Percentiles rank a stretch among this genome's conserved stretches.
Conservation (phyloP, 1,140 invertebrate genomes). For the Drosophila watanabei region DNA sequence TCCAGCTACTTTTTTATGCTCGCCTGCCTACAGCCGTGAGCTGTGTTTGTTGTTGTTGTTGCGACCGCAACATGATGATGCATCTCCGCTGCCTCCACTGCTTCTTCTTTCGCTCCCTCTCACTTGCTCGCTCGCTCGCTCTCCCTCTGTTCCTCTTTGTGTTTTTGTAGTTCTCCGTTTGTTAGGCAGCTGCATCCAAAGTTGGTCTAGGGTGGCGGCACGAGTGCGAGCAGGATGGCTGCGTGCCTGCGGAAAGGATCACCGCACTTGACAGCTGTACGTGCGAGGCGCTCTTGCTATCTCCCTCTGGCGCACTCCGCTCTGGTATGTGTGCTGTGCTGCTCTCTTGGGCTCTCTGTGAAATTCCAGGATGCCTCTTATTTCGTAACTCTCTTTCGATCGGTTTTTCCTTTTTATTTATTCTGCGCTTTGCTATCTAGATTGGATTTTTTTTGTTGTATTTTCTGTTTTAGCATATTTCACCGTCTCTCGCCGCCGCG, state of each 20-base stretch:
- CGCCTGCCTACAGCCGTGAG: constrained; percentile 34
- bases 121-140: constrained; percentile 1
- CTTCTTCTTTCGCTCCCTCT: constrained; percentile 20
- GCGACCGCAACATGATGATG: constrained; percentile 58
- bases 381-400: constrained; percentile 27
- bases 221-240: constrained; percentile 61
- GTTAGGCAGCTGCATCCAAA: constrained; percentile 53
- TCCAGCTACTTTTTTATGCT: constrained; percentile 38
- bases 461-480: constrained; percentile 61
- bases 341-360: constrained; percentile 34
- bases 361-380: constrained; percentile 27
- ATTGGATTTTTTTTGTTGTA: constrained; percentile 15
- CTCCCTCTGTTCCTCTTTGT: neutral
- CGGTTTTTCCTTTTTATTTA: constrained; percentile 36
- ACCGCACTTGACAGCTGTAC: constrained; percentile 50
- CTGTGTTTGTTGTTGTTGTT: constrained; percentile 41
- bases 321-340: constrained; percentile 7
- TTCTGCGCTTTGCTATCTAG: constrained; percentile 19
- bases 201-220: constrained; percentile 27
- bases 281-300: constrained; percentile 16
- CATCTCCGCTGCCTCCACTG: constrained; percentile 22
- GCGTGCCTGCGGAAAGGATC: constrained; percentile 50
- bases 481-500: constrained; percentile 35
- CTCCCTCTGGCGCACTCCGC: constrained; percentile 16
- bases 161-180: constrained; percentile 22